Conservation (phyloP, 2,888 invertebrate genomes). For the Sarcophaga subvicina region DNA sequence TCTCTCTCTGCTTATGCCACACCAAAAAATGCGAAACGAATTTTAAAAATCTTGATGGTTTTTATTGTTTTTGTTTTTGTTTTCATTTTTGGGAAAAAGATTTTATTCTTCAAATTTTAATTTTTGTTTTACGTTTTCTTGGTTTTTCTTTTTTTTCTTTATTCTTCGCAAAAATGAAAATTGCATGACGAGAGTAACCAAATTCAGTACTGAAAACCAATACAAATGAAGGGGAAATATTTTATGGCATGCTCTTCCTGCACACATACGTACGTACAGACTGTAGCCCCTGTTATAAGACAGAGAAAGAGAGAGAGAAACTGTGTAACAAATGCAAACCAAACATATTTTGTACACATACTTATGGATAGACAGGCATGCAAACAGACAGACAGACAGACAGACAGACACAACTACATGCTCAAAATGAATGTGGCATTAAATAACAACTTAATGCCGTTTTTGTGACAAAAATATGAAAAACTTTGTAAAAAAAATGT, state of each 20-base stretch:
- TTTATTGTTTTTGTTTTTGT: not conserved
- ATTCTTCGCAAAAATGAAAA: conserved; percentile 7
- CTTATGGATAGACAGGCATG: not conserved
- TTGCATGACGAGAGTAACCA: conserved; percentile 29
- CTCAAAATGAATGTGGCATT: conserved; percentile 51
- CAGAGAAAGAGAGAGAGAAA: too few species aligned
- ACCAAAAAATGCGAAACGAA: conserved; percentile 57
- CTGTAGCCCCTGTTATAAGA: too few species aligned
- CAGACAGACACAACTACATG: conserved; percentile 3
- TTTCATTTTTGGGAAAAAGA: conserved; percentile 1
- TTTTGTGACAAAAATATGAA: conserved; percentile 47
- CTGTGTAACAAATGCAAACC: too few species aligned
- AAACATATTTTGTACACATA: too few species aligned
- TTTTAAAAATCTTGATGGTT: conserved; percentile 44
- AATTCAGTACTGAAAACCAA: conserved; percentile 6
- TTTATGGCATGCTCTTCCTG: not conserved
- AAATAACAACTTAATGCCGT: conserved; percentile 62
- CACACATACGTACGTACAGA: too few species aligned
- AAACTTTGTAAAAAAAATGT: not conserved
- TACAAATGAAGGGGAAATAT: conserved; percentile 41
- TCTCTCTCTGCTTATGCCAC: too few species aligned
- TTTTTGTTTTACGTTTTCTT: too few species aligned
- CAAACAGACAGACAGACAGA: not conserved
- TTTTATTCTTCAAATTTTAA: too few species aligned
- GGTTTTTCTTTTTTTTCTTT: too few species aligned